Conservation (phyloP, 2,113 vertebrate species). For the Machaerirhynchus nigripectus region DNA sequence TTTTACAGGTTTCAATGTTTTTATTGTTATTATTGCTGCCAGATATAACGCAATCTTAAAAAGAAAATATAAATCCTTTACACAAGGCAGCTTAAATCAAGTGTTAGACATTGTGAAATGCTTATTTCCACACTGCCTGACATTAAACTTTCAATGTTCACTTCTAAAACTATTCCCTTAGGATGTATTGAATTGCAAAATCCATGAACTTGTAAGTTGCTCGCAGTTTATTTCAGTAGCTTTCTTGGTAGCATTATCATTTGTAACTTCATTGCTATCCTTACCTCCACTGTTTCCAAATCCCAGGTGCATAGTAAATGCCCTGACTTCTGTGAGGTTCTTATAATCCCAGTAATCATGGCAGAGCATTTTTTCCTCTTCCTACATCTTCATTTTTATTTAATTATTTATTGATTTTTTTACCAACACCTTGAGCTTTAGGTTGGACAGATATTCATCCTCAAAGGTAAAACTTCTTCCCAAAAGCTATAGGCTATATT, state of each 20-base stretch:
- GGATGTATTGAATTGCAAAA: slow-evolving; percentile 6
- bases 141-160: neutral
- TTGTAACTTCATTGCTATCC: neutral
- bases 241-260: neutral
- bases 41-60: neutral
- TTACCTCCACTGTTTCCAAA: neutral
- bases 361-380: neutral
- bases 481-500: neutral
- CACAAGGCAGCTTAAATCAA: neutral
- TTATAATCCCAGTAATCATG: neutral
- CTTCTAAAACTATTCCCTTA: slow-evolving; percentile 5
- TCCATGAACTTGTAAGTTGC: neutral
- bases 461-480: neutral
- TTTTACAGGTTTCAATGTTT: neutral
- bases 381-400: neutral
- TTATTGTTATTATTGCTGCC: neutral
- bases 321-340: neutral
- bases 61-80: neutral
- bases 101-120: neutral
- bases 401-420: neutral
- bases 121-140: neutral
- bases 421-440: neutral
- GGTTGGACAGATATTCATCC: neutral
- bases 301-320: neutral
- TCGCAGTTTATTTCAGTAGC: neutral